A percentile compares a stretch with the other conserved stretches of the same genome.
These are phyloP conservation scores for Pararge aegeria DNA, from an alignment of 1,140 invertebrate species.

Conservation along the genomic window DNA sequence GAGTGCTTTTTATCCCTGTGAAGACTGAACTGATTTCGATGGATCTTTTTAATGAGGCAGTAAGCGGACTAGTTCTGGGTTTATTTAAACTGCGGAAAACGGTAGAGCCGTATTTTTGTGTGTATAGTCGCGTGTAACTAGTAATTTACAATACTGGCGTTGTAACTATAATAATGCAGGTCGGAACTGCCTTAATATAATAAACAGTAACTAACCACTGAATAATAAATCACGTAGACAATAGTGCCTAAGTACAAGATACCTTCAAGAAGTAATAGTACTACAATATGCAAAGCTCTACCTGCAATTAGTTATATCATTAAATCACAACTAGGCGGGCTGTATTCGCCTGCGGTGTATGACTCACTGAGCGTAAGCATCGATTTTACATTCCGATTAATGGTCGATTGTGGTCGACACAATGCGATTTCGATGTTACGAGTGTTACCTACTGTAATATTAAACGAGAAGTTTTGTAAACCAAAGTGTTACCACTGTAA, in stretches of 20 bases:
- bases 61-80: no score
- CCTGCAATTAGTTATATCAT: background rate
- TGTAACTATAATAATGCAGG: background rate
- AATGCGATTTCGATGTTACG: background rate
- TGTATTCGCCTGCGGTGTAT: background rate
- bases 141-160: no score
- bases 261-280: background rate
- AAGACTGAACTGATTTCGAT: no score
- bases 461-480: background rate
- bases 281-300: background rate
- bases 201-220: background rate
- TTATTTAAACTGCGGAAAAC: no score
- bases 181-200: background rate
- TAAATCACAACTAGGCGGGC: background rate
- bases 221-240: slow-evolving; percentile 1
- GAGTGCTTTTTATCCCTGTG: no score
- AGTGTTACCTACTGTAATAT: background rate
- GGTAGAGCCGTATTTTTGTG: no score
- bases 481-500: no score
- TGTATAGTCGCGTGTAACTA: no score
- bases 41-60: no score
- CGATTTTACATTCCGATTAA: slow-evolving; percentile 5
- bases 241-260: background rate
- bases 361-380: background rate
- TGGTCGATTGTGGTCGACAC: background rate